phyloP scores from a whole-genome alignment of 2,888 invertebrate species.

The Notodonta ziczac region DNA sequence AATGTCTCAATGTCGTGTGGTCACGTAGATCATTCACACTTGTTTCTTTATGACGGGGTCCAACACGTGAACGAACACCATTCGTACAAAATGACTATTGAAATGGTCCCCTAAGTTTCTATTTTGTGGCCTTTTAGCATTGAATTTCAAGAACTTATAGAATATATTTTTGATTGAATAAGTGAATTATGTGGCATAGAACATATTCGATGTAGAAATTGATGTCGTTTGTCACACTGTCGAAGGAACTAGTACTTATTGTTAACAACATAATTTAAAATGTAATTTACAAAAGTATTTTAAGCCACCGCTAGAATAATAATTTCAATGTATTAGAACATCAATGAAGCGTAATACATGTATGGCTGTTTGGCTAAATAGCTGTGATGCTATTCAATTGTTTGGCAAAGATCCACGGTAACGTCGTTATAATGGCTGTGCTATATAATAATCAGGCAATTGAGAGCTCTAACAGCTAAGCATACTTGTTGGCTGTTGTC shows the following conservation, averaged over 20 bases:
- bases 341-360: slow-evolving; percentile 33
- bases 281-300: slow-evolving; percentile 66
- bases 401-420: slow-evolving; percentile 61
- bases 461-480: slow-evolving; percentile 38
- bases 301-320: slow-evolving; percentile 55
- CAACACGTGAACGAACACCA: slow-evolving; percentile 18
- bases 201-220: slow-evolving; percentile 44
- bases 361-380: slow-evolving; percentile 40
- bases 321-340: slow-evolving; percentile 47
- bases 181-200: slow-evolving; percentile 39
- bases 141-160: slow-evolving; percentile 41
- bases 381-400: slow-evolving; percentile 45
- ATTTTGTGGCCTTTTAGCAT: slow-evolving; percentile 55
- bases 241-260: slow-evolving; percentile 51
- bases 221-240: slow-evolving; percentile 42
- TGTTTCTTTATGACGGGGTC: slow-evolving; percentile 33
- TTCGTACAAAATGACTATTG: slow-evolving; percentile 22
- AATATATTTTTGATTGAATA: slow-evolving; percentile 51
- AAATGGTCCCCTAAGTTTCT: slow-evolving; percentile 42
- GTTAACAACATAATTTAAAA: slow-evolving; percentile 44
- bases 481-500: slow-evolving; percentile 36
- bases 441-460: slow-evolving; percentile 57
- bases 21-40: slow-evolving; percentile 52
- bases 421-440: slow-evolving; percentile 72
- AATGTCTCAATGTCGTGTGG: slow-evolving; percentile 73